Conservation (phyloP, 2,113 vertebrate species). For the Ranitomeya variabilis region DNA sequence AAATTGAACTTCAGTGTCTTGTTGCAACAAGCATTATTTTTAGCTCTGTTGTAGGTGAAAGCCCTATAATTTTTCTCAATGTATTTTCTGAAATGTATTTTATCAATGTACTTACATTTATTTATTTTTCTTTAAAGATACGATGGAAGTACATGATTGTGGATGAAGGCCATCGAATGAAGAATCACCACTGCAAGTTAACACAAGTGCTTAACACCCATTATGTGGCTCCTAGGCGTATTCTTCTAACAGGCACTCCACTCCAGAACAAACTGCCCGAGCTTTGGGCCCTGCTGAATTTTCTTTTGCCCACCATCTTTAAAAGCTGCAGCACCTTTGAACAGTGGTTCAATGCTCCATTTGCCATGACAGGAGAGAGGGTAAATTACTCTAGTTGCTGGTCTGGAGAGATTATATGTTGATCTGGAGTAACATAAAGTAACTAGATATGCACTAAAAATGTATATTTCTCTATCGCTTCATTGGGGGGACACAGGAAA, state of each 20-base stretch:
- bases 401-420: background rate
- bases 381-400: slow-evolving; percentile 65
- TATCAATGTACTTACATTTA: too few species aligned
- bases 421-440: background rate
- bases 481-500: too few species aligned
- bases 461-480: background rate
- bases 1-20: too few species aligned
- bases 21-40: too few species aligned
- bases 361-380: slow-evolving; percentile 98
- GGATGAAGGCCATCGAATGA: slow-evolving; percentile 97
- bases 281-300: slow-evolving; percentile 97
- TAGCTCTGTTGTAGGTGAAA: background rate
- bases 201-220: slow-evolving; percentile 98
- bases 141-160: slow-evolving; percentile 99
- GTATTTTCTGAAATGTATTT: background rate
- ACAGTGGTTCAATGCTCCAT: slow-evolving; percentile 98
- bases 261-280: slow-evolving; percentile 96
- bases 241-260: slow-evolving; percentile 92
- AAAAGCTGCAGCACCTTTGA: slow-evolving; percentile 99
- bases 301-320: slow-evolving; percentile 96
- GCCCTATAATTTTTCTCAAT: background rate
- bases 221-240: slow-evolving; percentile 91
- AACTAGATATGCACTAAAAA: background rate
- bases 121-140: slow-evolving; percentile 72
- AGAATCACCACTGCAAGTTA: slow-evolving; percentile 97